Base-by-base conservation (phyloP, 2,888 invertebrate species). In the Harmothoe impar region DNA sequence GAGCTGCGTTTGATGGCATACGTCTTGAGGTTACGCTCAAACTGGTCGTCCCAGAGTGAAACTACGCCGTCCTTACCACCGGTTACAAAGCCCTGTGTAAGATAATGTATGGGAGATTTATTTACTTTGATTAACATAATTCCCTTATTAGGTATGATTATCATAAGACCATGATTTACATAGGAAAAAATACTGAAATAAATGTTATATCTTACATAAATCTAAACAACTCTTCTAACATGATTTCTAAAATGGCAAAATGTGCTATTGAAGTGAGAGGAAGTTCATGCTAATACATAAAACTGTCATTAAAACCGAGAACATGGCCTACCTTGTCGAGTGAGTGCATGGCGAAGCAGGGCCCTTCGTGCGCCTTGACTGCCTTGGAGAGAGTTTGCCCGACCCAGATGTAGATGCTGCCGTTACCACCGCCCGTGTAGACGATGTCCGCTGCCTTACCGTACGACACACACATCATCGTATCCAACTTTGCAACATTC, bases 61-160 rank as follows among this genome's bases (percentile, higher is more conserved):
- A 96, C 94, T n/a, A 94, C 93, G 10, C 96, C 96, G 92, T 96
- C 96, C 92, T 96, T 96, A 20, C 96, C 96, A 20, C 96, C 96
- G 1, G 96, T 96, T 88, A 96, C 95, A 94, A 96, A 96, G 25
- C 95, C 96, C 96, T 96, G 94, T 3, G 77, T 43, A 10, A 43
- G 43, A 43, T n/a, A n/a, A 25, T 12, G 25, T 12, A 62, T 12
- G 62, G 62, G 10, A 10, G 10, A 43, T 43, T 43, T 43, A 43
- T 43, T 43, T n/a, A n/a, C n/a, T n/a, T n/a, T n/a, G n/a, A n/a
- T n/a, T n/a, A n/a, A n/a, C n/a, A n/a, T n/a, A n/a, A n/a, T n/a
- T n/a, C n/a, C n/a, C n/a, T n/a, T n/a, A n/a, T n/a, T n/a, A n/a
- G n/a, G n/a, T n/a, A n/a, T n/a, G n/a, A n/a, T n/a, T n/a, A n/a